These are phyloP conservation scores for Dusona sp. DNA, from an alignment of 2,888 invertebrate genomes.

Conservation along the genomic window DNA sequence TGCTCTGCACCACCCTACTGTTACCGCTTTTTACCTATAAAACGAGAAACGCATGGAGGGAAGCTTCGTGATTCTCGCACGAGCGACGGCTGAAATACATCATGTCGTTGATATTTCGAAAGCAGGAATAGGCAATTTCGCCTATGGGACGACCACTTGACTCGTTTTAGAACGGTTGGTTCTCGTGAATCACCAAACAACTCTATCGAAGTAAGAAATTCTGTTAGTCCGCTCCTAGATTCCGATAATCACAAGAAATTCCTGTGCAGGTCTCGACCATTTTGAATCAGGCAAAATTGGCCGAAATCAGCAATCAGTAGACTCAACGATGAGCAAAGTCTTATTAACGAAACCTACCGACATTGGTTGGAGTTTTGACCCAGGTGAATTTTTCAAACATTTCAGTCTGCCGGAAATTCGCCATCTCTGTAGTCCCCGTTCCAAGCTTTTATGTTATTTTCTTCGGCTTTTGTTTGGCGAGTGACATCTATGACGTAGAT, in stretches of 20 bases:
- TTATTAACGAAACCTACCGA: background rate
- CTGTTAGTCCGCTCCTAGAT: no score
- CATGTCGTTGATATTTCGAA: slow-evolving; percentile 60
- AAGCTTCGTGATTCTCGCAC: slow-evolving; percentile 45
- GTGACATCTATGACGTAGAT: slow-evolving; percentile 61
- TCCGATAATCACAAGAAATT: no score
- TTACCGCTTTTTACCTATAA: slow-evolving; percentile 62
- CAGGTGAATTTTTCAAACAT: background rate
- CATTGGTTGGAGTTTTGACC: background rate
- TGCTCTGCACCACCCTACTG: background rate
- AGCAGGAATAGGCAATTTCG: background rate
- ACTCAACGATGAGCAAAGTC: background rate
- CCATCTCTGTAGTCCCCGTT: background rate
- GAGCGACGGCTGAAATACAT: slow-evolving; percentile 64
- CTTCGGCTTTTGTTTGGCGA: background rate
- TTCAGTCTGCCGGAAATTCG: slow-evolving; percentile 26
- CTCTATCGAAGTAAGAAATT: no score
- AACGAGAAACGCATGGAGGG: slow-evolving; percentile 53
- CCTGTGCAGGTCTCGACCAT: no score
- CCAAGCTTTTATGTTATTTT: background rate
- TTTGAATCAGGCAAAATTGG: no score
- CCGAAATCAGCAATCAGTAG: background rate
- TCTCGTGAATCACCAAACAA: no score
- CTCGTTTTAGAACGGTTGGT: background rate
- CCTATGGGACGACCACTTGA: background rate